A percentile compares a stretch with the other conserved stretches of the same genome.
These are phyloP conservation scores for Numida meleagris DNA, from an alignment of 2,113 vertebrate species.

Conservation along the genomic window DNA sequence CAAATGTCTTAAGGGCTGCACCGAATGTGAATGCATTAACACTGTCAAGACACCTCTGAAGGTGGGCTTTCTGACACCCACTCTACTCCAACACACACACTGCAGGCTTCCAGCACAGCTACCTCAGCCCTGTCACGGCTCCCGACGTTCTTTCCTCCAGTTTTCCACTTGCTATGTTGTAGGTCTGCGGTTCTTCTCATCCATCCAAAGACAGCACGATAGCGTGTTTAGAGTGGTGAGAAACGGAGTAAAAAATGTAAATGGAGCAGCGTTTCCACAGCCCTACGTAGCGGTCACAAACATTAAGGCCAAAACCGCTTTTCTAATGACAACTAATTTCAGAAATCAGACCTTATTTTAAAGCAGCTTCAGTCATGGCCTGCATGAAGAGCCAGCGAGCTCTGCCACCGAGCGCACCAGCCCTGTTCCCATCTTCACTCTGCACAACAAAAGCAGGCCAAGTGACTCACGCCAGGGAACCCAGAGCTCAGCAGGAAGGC, in stretches of 20 bases:
- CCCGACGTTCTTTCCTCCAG: constrained; percentile 33
- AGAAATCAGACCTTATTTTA: constrained; percentile 1
- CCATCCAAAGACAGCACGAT: constrained; percentile 41
- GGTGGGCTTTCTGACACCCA: constrained; percentile 22
- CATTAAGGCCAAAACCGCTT: background rate
- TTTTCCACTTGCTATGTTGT: constrained; percentile 35
- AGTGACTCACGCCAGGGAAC: background rate
- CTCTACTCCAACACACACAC: background rate
- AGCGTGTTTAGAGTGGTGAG: constrained; percentile 40
- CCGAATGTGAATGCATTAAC: constrained; percentile 33
- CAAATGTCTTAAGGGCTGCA: constrained; percentile 26
- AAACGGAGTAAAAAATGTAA: constrained; percentile 34
- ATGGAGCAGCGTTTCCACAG: constrained; percentile 39
- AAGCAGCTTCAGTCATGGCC: background rate
- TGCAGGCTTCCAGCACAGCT: background rate
- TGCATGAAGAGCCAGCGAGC: background rate
- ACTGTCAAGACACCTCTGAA: background rate
- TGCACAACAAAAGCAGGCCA: constrained; percentile 6
- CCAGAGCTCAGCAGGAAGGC: background rate
- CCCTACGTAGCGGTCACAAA: background rate
- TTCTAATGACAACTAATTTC: background rate
- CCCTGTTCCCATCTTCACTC: background rate
- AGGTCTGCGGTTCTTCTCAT: constrained; percentile 38
- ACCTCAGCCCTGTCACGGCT: constrained; percentile 46
- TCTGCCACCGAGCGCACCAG: background rate